Percentiles rank a stretch among this genome's conserved stretches.
Evolutionary conservation across 2,797 vertebrate species (phyloP).

Genomic region (Antrozous pallidus): DNA sequence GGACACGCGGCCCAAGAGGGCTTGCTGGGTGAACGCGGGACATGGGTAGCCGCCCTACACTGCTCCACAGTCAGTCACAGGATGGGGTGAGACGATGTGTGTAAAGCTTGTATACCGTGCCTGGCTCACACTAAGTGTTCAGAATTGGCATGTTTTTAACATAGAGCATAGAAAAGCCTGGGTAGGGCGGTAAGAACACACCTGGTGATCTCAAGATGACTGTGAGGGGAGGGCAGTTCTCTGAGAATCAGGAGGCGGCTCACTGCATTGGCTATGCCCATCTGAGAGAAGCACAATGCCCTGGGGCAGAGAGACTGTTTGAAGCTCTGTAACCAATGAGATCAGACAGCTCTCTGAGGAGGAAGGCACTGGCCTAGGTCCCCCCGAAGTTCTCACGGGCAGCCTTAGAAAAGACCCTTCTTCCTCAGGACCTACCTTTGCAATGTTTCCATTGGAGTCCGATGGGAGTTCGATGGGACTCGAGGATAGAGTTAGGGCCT

Average conservation of each 20-base stretch:
- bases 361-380: not conserved
- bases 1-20: not conserved
- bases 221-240: not conserved
- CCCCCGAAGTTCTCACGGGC: constrained; percentile 55
- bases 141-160: not conserved
- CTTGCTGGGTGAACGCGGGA: not conserved
- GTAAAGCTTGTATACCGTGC: not conserved
- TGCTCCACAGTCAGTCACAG: not conserved
- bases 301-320: not conserved
- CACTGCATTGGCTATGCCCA: not conserved
- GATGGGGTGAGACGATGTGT: not conserved
- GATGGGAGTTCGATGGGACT: constrained; percentile 54
- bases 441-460: constrained; percentile 59
- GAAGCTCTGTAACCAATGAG: not conserved
- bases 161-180: not conserved
- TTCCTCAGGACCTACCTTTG: constrained; percentile 60
- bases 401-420: constrained; percentile 31
- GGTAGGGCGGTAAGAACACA: not conserved
- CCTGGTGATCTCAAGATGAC: fast-evolving
- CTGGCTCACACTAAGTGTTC: not conserved
- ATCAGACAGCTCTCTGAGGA: constrained; percentile 25
- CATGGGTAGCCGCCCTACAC: not conserved
- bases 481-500: constrained; percentile 61
- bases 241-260: too few relatives aligned
- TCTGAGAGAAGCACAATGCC: not conserved